Base-by-base conservation (phyloP, 2,797 vertebrate genomes). In the Pteronotus mesoamericanus region DNA sequence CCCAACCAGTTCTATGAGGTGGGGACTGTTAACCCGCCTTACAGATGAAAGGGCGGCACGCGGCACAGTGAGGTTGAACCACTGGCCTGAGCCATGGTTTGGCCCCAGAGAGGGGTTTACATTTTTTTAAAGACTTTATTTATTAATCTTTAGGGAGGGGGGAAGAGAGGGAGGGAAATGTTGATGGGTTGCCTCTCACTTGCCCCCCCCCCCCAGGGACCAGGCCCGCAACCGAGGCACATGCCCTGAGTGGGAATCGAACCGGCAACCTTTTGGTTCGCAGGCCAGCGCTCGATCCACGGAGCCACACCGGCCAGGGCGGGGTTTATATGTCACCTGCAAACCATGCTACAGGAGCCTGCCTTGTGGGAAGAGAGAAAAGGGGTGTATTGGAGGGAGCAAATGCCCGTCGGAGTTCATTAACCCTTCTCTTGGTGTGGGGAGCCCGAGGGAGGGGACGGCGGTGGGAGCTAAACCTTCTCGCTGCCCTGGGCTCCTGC, bases 311-410 rank as follows among this genome's bases (percentile, higher is more conserved):
- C 57, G 59, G 57, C 59, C 26, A 14, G 26, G 11, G 29, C 2
- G 16, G 39, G 26, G 48, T 7, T 91, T 18, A 0, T 69, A 7
- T 39, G 86, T 89, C 71, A 79, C 11, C 55, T 22, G 32, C 46
- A 51, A 39, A 37, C 59, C 5, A 4, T 8, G 1, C 37, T 7
- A n/a, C 66, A 57, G 51, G 42, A 74, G 34, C 34, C 83, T 21
- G n/a, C 8, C 5, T 4, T 26, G 26, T 5, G 26, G 26, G 1
- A 18, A 69, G 68, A 19, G 16, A 69, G 69, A 5, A 14, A 12
- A 26, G 77, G 11, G 26, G 32, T 0, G 0, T 11, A 3, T 37
- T 24, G 1, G 12, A 16, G 68, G 24, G 22, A 16, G 16, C 53
- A 1, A 12, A 39, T 1, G 2, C 51, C 24, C 19, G 10, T 51